Evolutionary conservation across 2,888 invertebrate genomes (phyloP).

Genomic region (Pilophorus perplexus): DNA sequence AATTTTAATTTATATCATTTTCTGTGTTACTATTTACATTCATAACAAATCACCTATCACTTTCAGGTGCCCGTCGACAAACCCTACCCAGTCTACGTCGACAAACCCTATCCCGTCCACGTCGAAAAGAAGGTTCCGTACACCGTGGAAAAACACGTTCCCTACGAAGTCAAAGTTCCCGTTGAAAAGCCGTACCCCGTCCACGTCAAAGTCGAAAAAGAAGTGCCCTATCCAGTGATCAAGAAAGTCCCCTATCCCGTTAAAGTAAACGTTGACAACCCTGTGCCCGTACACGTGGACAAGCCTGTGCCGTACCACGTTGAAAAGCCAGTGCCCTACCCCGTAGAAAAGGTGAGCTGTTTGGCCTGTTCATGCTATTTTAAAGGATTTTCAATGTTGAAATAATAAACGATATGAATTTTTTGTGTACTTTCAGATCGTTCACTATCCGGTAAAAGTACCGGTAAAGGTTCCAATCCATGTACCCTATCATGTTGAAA

Average conservation of each 20-base stretch:
- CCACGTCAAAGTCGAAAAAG: too few relatives aligned
- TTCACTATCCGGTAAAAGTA: constrained; percentile 35
- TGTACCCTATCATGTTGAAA: constrained; percentile 16
- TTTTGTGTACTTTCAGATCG: constrained; percentile 11
- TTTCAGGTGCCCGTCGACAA: constrained; percentile 52
- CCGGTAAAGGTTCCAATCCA: constrained; percentile 33
- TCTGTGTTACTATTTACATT: neutral
- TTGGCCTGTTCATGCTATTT: too few relatives aligned
- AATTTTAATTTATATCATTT: neutral
- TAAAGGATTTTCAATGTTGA: neutral
- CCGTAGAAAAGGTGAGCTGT: constrained; percentile 42
- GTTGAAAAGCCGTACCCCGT: too few relatives aligned
- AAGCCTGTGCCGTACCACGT: constrained; percentile 43
- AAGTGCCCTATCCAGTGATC: too few relatives aligned
- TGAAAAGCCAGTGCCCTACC: constrained; percentile 43
- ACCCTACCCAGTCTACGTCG: constrained; percentile 68
- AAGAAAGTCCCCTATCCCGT: constrained; percentile 53
- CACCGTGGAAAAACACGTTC: constrained; percentile 57
- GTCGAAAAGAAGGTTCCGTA: too few relatives aligned
- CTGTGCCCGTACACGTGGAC: constrained; percentile 38
- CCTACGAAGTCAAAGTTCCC: too few relatives aligned
- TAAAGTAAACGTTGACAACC: constrained; percentile 57
- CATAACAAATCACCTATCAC: neutral
- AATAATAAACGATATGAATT: too few relatives aligned
- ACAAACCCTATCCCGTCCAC: too few relatives aligned